Conservation (phyloP, 2,113 vertebrate genomes). For the Patagioenas fasciata region DNA sequence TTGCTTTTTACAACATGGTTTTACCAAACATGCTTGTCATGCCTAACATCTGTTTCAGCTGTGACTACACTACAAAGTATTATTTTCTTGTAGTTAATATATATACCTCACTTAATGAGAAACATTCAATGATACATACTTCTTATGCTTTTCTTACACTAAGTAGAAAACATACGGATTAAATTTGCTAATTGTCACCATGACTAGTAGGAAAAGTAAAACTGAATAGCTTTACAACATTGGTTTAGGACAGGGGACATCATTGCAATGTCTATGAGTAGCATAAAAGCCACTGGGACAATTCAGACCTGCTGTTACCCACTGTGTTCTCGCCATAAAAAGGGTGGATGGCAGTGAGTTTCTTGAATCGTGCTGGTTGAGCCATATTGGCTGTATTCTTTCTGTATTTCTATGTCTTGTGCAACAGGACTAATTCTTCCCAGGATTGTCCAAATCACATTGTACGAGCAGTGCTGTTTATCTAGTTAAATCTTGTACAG, state of each 20-base stretch:
- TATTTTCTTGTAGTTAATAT: neutral
- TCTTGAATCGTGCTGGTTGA: neutral
- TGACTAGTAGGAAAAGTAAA: neutral
- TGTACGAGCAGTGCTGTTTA: neutral
- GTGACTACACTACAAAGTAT: neutral
- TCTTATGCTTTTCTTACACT: neutral
- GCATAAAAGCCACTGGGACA: neutral
- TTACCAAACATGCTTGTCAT: neutral
- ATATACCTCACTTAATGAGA: neutral
- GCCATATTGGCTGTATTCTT: neutral
- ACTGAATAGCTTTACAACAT: neutral
- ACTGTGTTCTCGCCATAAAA: neutral
- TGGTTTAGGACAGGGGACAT: neutral
- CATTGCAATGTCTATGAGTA: neutral
- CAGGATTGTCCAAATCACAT: neutral
- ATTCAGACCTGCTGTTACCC: neutral
- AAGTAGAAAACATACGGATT: neutral
- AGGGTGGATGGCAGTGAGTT: neutral
- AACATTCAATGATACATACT: neutral
- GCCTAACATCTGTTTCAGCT: neutral
- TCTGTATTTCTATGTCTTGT: neutral
- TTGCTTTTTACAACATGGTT: neutral
- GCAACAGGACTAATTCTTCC: neutral
- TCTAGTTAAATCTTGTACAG: neutral
- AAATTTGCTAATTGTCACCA: neutral